Evolutionary conservation across 1,140 invertebrate species (phyloP).

Genomic region (Galleria mellonella): DNA sequence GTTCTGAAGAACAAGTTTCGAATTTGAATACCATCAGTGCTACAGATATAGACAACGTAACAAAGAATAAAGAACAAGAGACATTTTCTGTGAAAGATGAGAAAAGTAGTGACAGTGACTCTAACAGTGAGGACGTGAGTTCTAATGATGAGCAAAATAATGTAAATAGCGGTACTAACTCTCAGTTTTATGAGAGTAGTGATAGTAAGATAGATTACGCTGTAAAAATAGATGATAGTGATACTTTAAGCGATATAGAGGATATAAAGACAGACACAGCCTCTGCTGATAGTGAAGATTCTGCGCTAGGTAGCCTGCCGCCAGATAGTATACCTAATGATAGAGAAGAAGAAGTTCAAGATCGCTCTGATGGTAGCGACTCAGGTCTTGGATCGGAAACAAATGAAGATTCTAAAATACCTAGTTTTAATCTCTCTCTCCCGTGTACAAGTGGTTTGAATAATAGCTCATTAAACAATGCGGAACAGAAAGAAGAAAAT

Average conservation of each 20-base stretch:
- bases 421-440: slow-evolving; percentile 45
- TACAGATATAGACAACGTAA: slow-evolving; percentile 14
- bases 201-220: slow-evolving; percentile 66
- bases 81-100: slow-evolving; percentile 40
- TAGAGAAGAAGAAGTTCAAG: slow-evolving; percentile 63
- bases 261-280: slow-evolving; percentile 72
- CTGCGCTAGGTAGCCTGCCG: slow-evolving; percentile 66
- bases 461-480: slow-evolving; percentile 70
- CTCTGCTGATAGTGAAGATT: slow-evolving; percentile 72
- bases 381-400: slow-evolving; percentile 83
- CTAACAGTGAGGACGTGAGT: slow-evolving; percentile 56
- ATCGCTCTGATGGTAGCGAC: slow-evolving; percentile 85
- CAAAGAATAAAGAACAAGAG: slow-evolving; percentile 29
- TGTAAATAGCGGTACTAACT: slow-evolving; percentile 45
- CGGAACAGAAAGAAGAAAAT: slow-evolving; percentile 26
- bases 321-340: slow-evolving; percentile 49
- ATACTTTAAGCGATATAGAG: slow-evolving; percentile 70
- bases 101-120: slow-evolving; percentile 57
- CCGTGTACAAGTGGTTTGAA: slow-evolving; percentile 45
- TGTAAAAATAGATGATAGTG: slow-evolving; percentile 66
- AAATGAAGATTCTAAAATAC: slow-evolving; percentile 69
- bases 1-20: slow-evolving; percentile 4
- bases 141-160: slow-evolving; percentile 58
- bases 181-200: slow-evolving; percentile 70
- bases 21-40: slow-evolving; percentile 22